phyloP scores from a whole-genome alignment of 2,113 vertebrate species.

The Indicator maculatus region DNA sequence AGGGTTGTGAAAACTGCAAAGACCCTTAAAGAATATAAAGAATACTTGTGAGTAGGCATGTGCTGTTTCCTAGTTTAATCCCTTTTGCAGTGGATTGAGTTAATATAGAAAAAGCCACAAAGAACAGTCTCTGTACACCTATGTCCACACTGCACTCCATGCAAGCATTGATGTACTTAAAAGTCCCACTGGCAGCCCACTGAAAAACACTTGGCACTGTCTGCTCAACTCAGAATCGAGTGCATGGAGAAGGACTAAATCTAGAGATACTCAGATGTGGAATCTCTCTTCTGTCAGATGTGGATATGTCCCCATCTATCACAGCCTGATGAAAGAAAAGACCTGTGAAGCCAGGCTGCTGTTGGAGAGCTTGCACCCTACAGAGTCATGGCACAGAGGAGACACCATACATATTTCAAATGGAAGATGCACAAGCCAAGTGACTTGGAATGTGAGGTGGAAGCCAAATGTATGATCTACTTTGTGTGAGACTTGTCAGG shows the following conservation, averaged over 20 bases:
- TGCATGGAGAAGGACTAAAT: not conserved
- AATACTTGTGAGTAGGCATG: no score
- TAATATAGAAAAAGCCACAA: not conserved
- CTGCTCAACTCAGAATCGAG: not conserved
- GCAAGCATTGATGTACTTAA: not conserved
- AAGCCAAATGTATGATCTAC: slow-evolving; percentile 6
- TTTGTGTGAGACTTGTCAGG: not conserved
- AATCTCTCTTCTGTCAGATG: not conserved
- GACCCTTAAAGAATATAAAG: not conserved
- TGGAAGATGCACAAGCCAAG: not conserved
- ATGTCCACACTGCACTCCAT: not conserved
- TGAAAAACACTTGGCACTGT: not conserved
- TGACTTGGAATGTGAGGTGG: not conserved
- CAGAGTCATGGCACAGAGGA: not conserved
- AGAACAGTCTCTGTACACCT: not conserved
- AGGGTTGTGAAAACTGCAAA: not conserved
- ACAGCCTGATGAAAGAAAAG: not conserved
- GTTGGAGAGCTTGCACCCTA: not conserved
- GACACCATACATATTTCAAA: not conserved
- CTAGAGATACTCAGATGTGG: not conserved
- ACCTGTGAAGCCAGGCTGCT: not conserved
- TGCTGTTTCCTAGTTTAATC: not conserved
- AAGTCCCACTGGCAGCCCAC: not conserved
- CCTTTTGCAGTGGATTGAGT: slow-evolving; percentile 13
- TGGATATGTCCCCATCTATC: not conserved